These are phyloP conservation scores for Sebastes kiyomatsui DNA, from an alignment of 2,797 vertebrate species.

Conservation along the genomic window DNA sequence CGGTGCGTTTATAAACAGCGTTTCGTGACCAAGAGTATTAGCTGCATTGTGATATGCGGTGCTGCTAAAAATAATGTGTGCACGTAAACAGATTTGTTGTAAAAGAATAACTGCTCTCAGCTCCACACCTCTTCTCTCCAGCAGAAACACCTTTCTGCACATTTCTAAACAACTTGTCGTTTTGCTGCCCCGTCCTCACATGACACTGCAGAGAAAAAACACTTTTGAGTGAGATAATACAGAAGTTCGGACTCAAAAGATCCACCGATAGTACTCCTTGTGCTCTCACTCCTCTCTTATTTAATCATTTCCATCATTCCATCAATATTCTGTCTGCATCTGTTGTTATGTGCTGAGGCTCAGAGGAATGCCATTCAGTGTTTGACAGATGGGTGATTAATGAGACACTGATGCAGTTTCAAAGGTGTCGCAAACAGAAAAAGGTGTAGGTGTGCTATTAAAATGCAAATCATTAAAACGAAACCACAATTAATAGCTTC, in stretches of 20 bases:
- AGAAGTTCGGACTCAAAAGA: neutral
- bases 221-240: neutral
- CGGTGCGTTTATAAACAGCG: neutral
- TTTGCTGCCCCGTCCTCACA: neutral
- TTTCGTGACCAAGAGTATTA: neutral
- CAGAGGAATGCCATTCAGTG: conserved; percentile 10
- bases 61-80: conserved; percentile 6
- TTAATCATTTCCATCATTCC: neutral
- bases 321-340: conserved; percentile 24
- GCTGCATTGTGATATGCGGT: neutral
- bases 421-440: conserved; percentile 17
- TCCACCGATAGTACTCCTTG: neutral
- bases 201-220: neutral
- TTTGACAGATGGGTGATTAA: conserved; percentile 43
- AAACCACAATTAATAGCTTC: conserved; percentile 21
- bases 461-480: conserved; percentile 35
- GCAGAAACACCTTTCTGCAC: neutral
- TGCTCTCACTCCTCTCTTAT: neutral
- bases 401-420: conserved; percentile 1
- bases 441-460: conserved; percentile 34
- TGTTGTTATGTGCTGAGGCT: neutral
- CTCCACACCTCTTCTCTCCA: neutral
- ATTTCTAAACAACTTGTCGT: neutral
- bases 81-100: conserved; percentile 14
- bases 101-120: neutral